Percentiles rank a stretch among this genome's conserved stretches.
Evolutionary conservation across 2,797 vertebrate species (phyloP).

Genomic region (Sciaenops ocellatus): DNA sequence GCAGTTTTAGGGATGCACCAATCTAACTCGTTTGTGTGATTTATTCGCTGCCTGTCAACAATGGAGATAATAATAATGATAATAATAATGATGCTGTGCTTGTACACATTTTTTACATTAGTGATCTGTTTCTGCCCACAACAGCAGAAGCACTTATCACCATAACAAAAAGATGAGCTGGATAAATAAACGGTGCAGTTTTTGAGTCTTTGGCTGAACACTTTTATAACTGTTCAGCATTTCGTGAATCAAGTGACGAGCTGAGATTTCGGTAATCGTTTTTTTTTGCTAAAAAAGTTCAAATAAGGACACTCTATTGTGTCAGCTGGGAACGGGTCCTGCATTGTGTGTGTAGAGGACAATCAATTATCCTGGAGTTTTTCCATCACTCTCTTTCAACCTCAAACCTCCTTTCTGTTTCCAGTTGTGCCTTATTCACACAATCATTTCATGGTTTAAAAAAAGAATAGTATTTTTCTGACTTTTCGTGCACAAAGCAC

Average conservation of each 20-base stretch:
- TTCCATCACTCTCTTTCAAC: conserved; percentile 26
- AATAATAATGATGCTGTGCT: neutral
- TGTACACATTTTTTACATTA: conserved; percentile 1
- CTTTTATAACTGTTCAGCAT: neutral
- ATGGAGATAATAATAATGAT: neutral
- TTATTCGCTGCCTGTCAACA: conserved; percentile 6
- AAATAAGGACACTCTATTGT: conserved; percentile 1
- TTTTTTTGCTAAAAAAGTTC: conserved; percentile 4
- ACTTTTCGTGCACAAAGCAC: conserved; percentile 12
- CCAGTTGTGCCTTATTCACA: conserved; percentile 16
- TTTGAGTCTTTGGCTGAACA: neutral
- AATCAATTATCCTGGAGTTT: conserved; percentile 50
- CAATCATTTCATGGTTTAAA: conserved; percentile 49
- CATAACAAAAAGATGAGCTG: conserved; percentile 11
- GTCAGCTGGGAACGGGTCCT: conserved; percentile 23
- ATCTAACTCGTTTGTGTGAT: neutral
- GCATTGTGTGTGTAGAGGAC: conserved; percentile 28
- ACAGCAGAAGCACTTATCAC: conserved; percentile 6
- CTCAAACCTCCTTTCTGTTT: conserved; percentile 35
- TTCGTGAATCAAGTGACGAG: too few relatives aligned
- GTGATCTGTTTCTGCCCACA: conserved; percentile 13
- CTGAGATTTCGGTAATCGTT: too few relatives aligned
- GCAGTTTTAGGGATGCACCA: neutral
- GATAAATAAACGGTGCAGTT: neutral
- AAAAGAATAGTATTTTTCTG: conserved; percentile 29